Conservation (phyloP, 64 coral and sea anemone species). For the Porites lutea region DNA sequence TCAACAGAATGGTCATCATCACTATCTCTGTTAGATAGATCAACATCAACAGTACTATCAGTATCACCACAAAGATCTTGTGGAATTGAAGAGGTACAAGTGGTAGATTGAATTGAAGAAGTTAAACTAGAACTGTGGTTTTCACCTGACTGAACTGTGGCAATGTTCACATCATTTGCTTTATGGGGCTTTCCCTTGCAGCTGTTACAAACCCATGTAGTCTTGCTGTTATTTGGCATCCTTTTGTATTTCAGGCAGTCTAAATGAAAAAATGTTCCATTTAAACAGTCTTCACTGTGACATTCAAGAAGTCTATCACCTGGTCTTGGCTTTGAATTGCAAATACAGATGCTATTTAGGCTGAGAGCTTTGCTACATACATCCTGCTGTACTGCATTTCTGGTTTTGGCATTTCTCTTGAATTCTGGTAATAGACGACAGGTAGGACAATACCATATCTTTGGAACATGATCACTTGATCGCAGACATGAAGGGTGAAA, state of each 20-base stretch:
- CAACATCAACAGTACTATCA: slow-evolving; percentile 19
- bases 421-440: slow-evolving; percentile 30
- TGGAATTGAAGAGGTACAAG: slow-evolving; percentile 5
- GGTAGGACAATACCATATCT: slow-evolving; percentile 53
- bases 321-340: slow-evolving; percentile 10
- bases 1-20: slow-evolving; percentile 9
- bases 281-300: neutral
- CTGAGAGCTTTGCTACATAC: neutral
- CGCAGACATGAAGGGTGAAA: slow-evolving; percentile 32
- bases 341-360: slow-evolving; percentile 29
- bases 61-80: neutral
- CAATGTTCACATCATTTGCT: neutral
- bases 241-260: slow-evolving; percentile 36
- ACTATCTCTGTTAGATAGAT: slow-evolving; percentile 21
- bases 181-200: slow-evolving; percentile 11
- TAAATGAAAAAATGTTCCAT: slow-evolving; percentile 11
- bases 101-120: slow-evolving; percentile 20
- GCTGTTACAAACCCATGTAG: slow-evolving; percentile 26
- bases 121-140: slow-evolving; percentile 12
- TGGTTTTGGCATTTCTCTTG: slow-evolving; percentile 18
- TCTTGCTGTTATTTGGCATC: slow-evolving; percentile 59
- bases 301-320: neutral
- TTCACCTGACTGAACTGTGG: slow-evolving; percentile 25
- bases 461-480: slow-evolving; percentile 23
- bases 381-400: neutral